Percentiles rank a stretch among this genome's conserved stretches.
These are phyloP conservation scores for Philaethria dido DNA, from an alignment of 2,888 invertebrate genomes.

Conservation along the genomic window DNA sequence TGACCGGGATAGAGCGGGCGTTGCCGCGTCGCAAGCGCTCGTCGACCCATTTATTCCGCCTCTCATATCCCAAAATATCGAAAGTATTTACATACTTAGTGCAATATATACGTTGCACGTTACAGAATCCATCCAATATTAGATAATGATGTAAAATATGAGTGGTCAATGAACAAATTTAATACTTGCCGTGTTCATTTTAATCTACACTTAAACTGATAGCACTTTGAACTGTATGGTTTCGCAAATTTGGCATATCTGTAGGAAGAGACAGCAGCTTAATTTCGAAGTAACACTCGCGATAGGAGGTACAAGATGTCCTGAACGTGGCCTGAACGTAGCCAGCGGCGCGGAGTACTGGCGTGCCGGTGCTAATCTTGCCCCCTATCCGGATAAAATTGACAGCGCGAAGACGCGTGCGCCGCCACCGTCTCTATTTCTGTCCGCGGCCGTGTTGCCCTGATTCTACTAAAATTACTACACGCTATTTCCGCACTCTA, in stretches of 20 bases:
- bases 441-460: conserved; percentile 82
- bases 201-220: conserved; percentile 43
- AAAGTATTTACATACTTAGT: conserved; percentile 57
- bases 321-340: conserved; percentile 20
- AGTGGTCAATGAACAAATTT: background rate
- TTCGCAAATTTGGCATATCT: conserved; percentile 50
- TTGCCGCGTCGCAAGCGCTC: conserved; percentile 69
- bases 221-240: conserved; percentile 47
- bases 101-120: conserved; percentile 38
- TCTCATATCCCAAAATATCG: conserved; percentile 80
- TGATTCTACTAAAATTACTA: conserved; percentile 83
- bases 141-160: conserved; percentile 15
- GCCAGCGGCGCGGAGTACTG: conserved; percentile 37
- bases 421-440: conserved; percentile 75
- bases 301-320: conserved; percentile 39
- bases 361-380: conserved; percentile 64
- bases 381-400: conserved; percentile 81
- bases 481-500: conserved; percentile 81
- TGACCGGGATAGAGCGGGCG: conserved; percentile 80
- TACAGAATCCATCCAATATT: conserved; percentile 28
- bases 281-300: conserved; percentile 55
- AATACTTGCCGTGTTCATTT: conserved; percentile 41
- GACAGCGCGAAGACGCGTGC: conserved; percentile 75
- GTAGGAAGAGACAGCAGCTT: conserved; percentile 43
- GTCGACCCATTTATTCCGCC: conserved; percentile 76